These are phyloP conservation scores for Numenius phaeopus DNA, from an alignment of 2,797 vertebrate genomes.

Conservation along the genomic window DNA sequence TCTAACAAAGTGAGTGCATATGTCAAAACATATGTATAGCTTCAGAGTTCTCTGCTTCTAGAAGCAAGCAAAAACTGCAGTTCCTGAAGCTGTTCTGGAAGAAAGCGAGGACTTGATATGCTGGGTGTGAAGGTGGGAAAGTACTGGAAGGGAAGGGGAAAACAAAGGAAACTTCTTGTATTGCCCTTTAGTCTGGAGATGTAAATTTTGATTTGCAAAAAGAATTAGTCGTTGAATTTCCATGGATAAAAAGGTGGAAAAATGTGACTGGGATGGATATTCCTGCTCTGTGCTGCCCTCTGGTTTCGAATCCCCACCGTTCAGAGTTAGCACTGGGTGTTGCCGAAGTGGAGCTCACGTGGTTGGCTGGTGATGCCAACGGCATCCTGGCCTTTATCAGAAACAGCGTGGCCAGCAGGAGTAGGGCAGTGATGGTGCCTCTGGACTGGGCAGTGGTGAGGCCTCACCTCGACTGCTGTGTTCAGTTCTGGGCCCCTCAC, in stretches of 20 bases:
- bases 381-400: too few relatives aligned
- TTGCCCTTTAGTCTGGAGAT: background rate
- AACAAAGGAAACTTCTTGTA: background rate
- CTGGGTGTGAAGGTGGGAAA: background rate
- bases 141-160: background rate
- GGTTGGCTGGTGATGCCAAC: background rate
- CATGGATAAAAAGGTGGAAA: background rate
- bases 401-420: too few relatives aligned
- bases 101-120: background rate
- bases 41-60: background rate
- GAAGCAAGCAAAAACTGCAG: background rate
- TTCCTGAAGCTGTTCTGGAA: background rate
- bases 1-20: background rate
- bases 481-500: too few relatives aligned
- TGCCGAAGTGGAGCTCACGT: fast-evolving
- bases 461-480: too few relatives aligned
- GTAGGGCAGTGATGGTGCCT: too few relatives aligned
- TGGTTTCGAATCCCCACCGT: fast-evolving
- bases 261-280: background rate
- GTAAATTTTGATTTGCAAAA: conserved; percentile 3
- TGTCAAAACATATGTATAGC: background rate
- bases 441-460: too few relatives aligned
- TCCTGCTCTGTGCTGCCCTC: background rate
- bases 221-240: background rate
- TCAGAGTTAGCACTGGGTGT: background rate